These are phyloP conservation scores for Chaunax sp. DNA, from an alignment of 2,797 vertebrate genomes.

Conservation along the genomic window DNA sequence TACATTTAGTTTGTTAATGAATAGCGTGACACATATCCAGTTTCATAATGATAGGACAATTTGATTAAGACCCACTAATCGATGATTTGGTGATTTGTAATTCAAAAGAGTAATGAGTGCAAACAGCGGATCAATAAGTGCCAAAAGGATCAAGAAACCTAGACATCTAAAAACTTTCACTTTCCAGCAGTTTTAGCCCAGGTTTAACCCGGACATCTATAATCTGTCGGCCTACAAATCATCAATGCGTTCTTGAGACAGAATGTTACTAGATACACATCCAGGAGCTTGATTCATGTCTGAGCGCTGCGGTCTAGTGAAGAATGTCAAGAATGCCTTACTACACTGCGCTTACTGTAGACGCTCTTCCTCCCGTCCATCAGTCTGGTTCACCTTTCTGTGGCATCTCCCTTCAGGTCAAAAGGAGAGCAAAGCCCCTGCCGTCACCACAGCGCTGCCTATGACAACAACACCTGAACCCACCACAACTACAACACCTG, in stretches of 20 bases:
- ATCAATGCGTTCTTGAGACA: neutral
- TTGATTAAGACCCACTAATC: neutral
- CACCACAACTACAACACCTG: constrained; percentile 42
- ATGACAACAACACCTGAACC: constrained; percentile 60
- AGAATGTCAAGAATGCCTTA: constrained; percentile 77
- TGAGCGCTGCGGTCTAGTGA: neutral
- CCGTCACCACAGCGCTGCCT: constrained; percentile 53
- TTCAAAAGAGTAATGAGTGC: neutral
- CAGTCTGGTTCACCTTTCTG: constrained; percentile 21
- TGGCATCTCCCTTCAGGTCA: constrained; percentile 71
- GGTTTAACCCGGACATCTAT: neutral
- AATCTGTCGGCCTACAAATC: constrained; percentile 14
- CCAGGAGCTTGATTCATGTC: constrained; percentile 14
- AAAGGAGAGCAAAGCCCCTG: constrained; percentile 71
- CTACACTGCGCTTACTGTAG: constrained; percentile 62
- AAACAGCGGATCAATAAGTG: neutral
- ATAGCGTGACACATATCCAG: neutral
- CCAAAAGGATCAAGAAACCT: no score
- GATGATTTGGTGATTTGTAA: neutral
- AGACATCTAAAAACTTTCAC: neutral
- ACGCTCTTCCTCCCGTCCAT: constrained; percentile 54
- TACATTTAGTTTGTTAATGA: neutral
- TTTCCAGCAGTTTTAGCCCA: neutral
- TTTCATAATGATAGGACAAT: neutral
- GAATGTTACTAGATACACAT: constrained; percentile 17